Base-by-base conservation (phyloP, 2,797 vertebrate genomes). In the Geotrypetes seraphini region DNA sequence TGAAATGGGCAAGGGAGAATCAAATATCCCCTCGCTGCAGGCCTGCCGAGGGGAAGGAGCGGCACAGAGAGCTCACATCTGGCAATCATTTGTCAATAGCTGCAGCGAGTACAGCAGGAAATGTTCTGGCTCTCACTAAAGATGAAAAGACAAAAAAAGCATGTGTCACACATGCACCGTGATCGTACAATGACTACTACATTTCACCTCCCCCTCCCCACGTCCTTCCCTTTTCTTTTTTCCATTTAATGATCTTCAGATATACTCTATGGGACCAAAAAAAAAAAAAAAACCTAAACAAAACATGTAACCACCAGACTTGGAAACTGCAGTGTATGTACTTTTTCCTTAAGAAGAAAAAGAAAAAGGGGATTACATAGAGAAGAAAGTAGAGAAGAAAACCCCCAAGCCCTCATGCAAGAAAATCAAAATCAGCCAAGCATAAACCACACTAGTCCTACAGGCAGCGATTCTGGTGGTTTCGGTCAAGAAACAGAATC, bases 101-200 rank as follows among this genome's bases (percentile, higher is more conserved):
- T 87, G 86, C 84, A 85, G 89, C 88, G 87, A 89, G 83, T 90
- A 88, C 86, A 74, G 88, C 91, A 96, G 92, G 91, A 96, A 93
- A 89, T 81, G 76, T 91, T 91, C 83, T 85, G 83, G 83, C 90
- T 88, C 85, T 86, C 80, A 79, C 71, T 69, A 83, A 87, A 90
- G 87, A 93, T 91, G 87, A 95, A 93, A 94, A 90, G 87, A 90
- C 81, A 83, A 90, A 90, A 90, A 90, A 91, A 89, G 85, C 86
- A 92, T 85, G 81, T 91, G 89, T 91, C 82, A 69, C 86, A 76
- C 81, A 84, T 72, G 69, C 69, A 73, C 65, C 64, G 75, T 52
- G 68, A 73, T 81, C 78, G 78, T 81, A 83, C 81, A 83, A 83
- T 79, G 79, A 85, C 85, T 87, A 87, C 84, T 85, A 75, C 57